Base-by-base conservation (phyloP, 2,888 invertebrate species). In the Pseudoips prasinana region DNA sequence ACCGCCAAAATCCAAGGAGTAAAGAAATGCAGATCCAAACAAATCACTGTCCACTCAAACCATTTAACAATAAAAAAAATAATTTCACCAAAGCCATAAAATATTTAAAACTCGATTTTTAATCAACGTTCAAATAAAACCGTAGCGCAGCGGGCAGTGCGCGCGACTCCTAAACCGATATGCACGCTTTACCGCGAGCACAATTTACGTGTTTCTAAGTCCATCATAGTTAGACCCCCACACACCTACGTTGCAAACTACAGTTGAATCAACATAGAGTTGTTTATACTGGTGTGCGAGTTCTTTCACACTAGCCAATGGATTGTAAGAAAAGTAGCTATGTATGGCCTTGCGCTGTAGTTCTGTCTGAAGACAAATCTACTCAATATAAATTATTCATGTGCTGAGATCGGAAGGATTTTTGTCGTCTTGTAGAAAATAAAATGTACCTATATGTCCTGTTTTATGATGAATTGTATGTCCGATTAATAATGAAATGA, bases 91-190 rank as follows among this genome's bases (percentile, higher is more conserved):
- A 45, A 49, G 41, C 32, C 39, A 56, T 49, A 39, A 45, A 46
- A n/a, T n/a, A n/a, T n/a, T n/a, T n/a, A n/a, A n/a, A n/a, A n/a
- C n/a, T n/a, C 42, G 43, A 44, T 37, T 36, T 42, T 28, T 41
- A 46, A 46, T 50, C 52, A 39, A 48, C 51, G 50, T 58, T 63
- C 39, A 42, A 58, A 47, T n/a, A 39, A 33, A 54, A 46, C 51
- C 39, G 44, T 54, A 56, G 59, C 61, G 58, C 62, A 58, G 58
- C 40, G 63, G 58, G 68, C 51, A 55, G 73, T 65, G 74, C 71
- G 64, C 76, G 71, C 80, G 73, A 53, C 68, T 68, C 59, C 64
- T 64, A 71, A 14, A 14, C 66, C 73, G 72, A 58, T 74, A 71
- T 75, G 73, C 65, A 69, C 59, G 63, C 52, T 59, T 50, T 61